Base-by-base conservation (phyloP, 2,113 vertebrate genomes). In the Etheostoma spectabile region DNA sequence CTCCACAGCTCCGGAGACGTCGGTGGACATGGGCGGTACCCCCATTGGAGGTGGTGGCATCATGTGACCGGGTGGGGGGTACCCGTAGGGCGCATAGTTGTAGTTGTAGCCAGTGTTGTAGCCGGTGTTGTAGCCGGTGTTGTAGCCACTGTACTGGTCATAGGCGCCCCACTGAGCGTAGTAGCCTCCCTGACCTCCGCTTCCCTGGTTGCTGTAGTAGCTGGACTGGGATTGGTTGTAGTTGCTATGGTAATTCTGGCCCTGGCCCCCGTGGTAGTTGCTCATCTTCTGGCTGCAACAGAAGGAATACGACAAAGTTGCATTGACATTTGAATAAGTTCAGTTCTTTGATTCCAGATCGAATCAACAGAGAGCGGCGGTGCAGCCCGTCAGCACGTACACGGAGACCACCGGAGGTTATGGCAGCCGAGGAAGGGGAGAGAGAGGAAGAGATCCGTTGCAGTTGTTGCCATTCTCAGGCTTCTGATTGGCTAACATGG, bases 91-190 rank as follows among this genome's bases (percentile, higher is more conserved):
- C 8, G 91, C 91, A 7, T 95, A 95, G 68, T 95, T 94, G 35
- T 94, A 95, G 75, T 86, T 93, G 77, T 96, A 96, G 57, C 91
- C 87, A 24, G 64, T 87, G 74, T 93, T 88, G 2, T 96, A 96
- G 52, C 89, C 82, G 1, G 66, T 89, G 82, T 93, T 85, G 51
- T 95, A 95, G 18, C 93, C 91, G 83, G 46, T 94, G 78, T 84
- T 90, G 68, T 96, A 96, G 70, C 88, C 87, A 12, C 88, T 83
- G 71, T 95, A 96, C 83, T 95, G 95, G 80, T 96, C 95, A 10
- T 96, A 96, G 22, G 92, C 93, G 0, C 93, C 94, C 96, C 96
- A 97, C 87, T 96, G 96, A 2, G 96, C 88, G 53, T 95, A 96
- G 87, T 90, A 93, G 1, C 91, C 87, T 18, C 75, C 88, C 70